Evolutionary conservation across 2,888 invertebrate species (phyloP), one percentile per base, ranked within the genome.

Genomic region (Drosophila aldrichi): DNA sequence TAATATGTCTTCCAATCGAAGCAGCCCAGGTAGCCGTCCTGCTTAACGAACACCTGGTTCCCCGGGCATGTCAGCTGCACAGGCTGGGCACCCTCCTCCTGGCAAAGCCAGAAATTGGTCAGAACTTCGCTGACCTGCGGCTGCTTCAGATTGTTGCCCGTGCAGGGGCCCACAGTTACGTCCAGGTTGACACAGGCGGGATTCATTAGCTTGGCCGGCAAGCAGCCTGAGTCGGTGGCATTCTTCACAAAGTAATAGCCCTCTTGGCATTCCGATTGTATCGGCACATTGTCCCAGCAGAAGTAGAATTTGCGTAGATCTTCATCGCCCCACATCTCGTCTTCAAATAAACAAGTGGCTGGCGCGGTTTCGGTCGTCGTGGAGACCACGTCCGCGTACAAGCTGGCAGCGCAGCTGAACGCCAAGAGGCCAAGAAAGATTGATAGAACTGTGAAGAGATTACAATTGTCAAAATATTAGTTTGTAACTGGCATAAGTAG

Each of bases 1-100:
- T 74, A 78, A 80, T 82, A 87, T 7, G 20, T 1, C 2, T 16
- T 0, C 86, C 86, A 87, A 0, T 41, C 25, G 16, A 87, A 67
- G 71, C 86, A 87, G 20, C 86, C 86, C 38, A 84, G 22, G 18
- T 70, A 87, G 8, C 82, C 82, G 14, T 64, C 64, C 61, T 61
- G 25, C 7, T 70, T 66, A 16, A 75, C 0, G 43, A 87, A 87
- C 2, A 63, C 88, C 63, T 7, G 55, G 5, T 44, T 3, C 0
- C 29, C 14, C 1, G 14, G 0, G 22, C 86, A 86, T 0, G 57
- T 12, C 6, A 73, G 3, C 46, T 69, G 44, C 3, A 68, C 43
- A n/a, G 81, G 75, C 0, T 3, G 1, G 3, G 20, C 62, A 7
- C 52, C 51, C 10, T 52, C 51, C 2, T 3, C 34, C 4, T 32